A percentile compares a stretch with the other conserved stretches of the same genome.
Evolutionary conservation across 2,113 vertebrate genomes (phyloP).

Genomic region (Uria lomvia): DNA sequence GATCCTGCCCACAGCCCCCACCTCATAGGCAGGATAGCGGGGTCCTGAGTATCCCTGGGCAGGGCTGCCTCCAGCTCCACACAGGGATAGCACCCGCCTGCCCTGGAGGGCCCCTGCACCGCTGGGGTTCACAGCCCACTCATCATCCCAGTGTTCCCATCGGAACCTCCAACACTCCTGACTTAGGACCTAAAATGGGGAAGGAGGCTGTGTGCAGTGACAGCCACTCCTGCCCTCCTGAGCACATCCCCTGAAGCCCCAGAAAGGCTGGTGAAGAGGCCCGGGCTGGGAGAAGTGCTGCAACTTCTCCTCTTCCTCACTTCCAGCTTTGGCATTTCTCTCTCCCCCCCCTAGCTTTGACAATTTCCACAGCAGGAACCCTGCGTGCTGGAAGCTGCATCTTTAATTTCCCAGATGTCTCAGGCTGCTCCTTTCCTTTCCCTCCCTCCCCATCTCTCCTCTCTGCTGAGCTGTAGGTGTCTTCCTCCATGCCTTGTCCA

Average conservation of each 20-base stretch:
- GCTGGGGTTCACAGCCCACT: background rate
- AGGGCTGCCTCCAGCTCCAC: background rate
- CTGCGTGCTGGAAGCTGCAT: background rate
- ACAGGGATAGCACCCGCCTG: rapidly evolving
- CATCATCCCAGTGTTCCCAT: rapidly evolving
- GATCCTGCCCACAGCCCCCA: background rate
- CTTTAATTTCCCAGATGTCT: background rate
- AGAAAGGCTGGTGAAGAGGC: background rate
- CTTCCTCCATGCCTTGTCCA: background rate
- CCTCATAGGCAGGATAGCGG: rapidly evolving
- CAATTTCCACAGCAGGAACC: background rate
- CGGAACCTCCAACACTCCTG: no score
- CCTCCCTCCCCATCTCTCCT: background rate
- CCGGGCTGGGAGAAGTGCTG: background rate
- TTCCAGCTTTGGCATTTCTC: background rate
- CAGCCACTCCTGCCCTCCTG: background rate
- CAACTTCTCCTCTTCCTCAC: background rate
- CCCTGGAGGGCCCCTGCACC: rapidly evolving
- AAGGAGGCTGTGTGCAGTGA: background rate
- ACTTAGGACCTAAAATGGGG: rapidly evolving
- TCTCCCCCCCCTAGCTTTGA: background rate
- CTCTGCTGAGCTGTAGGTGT: background rate
- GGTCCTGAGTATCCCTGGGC: background rate
- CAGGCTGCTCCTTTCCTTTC: background rate
- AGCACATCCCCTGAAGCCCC: rapidly evolving